phyloP scores from a whole-genome alignment of 2,797 vertebrate genomes.

The Melanotaenia boesemani region DNA sequence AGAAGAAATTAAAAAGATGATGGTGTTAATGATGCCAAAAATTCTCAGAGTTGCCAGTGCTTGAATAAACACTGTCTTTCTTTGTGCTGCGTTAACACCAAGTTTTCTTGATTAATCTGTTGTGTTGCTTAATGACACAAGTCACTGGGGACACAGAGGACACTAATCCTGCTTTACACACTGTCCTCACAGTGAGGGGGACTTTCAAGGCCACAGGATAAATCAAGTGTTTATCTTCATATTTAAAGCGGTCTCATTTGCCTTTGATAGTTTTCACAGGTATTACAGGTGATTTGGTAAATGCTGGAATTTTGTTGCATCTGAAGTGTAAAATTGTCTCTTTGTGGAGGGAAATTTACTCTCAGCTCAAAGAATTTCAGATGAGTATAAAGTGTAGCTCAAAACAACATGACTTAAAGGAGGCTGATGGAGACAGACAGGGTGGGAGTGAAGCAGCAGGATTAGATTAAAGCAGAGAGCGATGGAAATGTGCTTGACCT shows the following conservation, averaged over 20 bases:
- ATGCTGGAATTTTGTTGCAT: not conserved
- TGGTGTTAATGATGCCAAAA: not conserved
- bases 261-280: constrained; percentile 18
- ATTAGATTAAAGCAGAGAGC: constrained; percentile 63
- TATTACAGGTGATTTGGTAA: constrained; percentile 27
- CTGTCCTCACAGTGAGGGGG: not conserved
- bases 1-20: too few species aligned
- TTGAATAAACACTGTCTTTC: not conserved
- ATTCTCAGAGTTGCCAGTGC: not conserved
- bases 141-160: not conserved
- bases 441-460: constrained; percentile 19
- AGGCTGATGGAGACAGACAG: constrained; percentile 37
- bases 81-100: not conserved
- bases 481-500: constrained; percentile 65
- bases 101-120: not conserved
- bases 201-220: not conserved
- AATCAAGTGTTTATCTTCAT: not conserved
- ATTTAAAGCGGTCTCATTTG: not conserved
- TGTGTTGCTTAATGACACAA: not conserved
- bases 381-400: not conserved
- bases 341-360: not conserved
- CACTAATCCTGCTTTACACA: not conserved
- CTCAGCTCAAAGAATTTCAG: not conserved
- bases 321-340: constrained; percentile 10
- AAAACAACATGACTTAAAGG: constrained; percentile 9